Evolutionary conservation across 1,140 invertebrate species (phyloP).

Genomic region (Acromyrmex echinatior): DNA sequence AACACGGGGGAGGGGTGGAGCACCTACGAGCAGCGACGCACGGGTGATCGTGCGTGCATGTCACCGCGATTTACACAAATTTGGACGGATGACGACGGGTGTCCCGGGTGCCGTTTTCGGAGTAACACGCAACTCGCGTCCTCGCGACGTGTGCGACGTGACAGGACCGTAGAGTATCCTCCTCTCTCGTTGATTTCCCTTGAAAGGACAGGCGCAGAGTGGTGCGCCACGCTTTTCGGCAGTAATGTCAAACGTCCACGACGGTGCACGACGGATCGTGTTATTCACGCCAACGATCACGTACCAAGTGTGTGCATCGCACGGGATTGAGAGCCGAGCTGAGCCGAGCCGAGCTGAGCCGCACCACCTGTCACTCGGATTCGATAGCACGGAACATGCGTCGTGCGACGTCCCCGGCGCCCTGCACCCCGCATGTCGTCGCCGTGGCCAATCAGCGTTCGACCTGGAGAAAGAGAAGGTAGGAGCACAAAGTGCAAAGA

Average conservation of each 20-base stretch:
- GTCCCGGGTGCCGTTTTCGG: neutral
- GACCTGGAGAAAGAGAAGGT: neutral
- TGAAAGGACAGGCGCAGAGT: neutral
- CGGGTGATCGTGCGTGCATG: constrained; percentile 80
- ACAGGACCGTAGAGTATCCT: neutral
- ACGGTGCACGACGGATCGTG: neutral
- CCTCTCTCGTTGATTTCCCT: neutral
- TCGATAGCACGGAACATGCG: constrained; percentile 85
- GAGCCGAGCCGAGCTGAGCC: neutral
- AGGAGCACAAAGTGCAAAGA: neutral
- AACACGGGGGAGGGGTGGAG: constrained; percentile 59
- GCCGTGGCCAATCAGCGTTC: constrained; percentile 11
- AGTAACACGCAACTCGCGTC: neutral
- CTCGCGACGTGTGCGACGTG: neutral
- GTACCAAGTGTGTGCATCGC: constrained; percentile 9
- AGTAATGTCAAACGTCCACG: neutral
- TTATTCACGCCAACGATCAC: constrained; percentile 65
- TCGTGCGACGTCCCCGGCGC: constrained; percentile 75
- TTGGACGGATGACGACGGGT: constrained; percentile 17
- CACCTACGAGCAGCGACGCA: constrained; percentile 79
- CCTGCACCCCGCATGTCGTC: neutral
- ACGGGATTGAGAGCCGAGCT: neutral
- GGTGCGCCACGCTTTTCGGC: neutral
- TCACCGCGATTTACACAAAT: constrained; percentile 72
- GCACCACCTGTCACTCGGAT: constrained; percentile 85